A percentile compares a stretch with the other conserved stretches of the same genome.
phyloP scores from a whole-genome alignment of 2,888 invertebrate genomes.

The Oscheius onirici region DNA sequence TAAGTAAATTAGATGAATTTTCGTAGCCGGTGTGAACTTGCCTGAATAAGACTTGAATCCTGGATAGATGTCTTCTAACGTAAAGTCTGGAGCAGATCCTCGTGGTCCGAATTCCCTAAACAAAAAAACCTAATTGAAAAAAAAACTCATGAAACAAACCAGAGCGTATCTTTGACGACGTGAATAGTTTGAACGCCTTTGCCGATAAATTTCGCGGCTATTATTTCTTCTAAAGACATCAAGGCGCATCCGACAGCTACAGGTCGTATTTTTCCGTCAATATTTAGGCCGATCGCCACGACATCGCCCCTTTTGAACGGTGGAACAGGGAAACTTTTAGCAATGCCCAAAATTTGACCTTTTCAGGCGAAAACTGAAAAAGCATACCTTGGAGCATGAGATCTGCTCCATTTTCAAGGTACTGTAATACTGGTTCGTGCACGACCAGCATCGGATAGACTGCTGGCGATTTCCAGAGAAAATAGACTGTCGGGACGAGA shows the following conservation, averaged over 20 bases:
- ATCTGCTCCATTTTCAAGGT: slow-evolving; percentile 66
- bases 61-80: slow-evolving; percentile 27
- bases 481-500: slow-evolving; percentile 57
- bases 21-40: too few species aligned
- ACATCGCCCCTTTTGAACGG: slow-evolving; percentile 48
- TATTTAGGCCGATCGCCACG: slow-evolving; percentile 49
- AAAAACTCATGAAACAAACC: slow-evolving; percentile 39
- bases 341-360: neutral
- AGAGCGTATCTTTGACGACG: slow-evolving; percentile 58
- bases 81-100: slow-evolving; percentile 43
- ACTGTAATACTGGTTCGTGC: slow-evolving; percentile 53
- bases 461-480: slow-evolving; percentile 51
- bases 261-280: slow-evolving; percentile 50
- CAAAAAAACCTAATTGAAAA: neutral
- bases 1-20: too few species aligned
- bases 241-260: slow-evolving; percentile 63
- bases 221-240: slow-evolving; percentile 62
- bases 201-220: slow-evolving; percentile 55
- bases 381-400: slow-evolving; percentile 67
- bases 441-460: slow-evolving; percentile 59
- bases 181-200: slow-evolving; percentile 64
- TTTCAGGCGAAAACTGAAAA: neutral
- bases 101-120: slow-evolving; percentile 58
- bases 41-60: too few species aligned
- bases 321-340: slow-evolving; percentile 14